These are phyloP conservation scores for Acromyrmex heyeri DNA, from an alignment of 1,140 invertebrate species.

Conservation along the genomic window DNA sequence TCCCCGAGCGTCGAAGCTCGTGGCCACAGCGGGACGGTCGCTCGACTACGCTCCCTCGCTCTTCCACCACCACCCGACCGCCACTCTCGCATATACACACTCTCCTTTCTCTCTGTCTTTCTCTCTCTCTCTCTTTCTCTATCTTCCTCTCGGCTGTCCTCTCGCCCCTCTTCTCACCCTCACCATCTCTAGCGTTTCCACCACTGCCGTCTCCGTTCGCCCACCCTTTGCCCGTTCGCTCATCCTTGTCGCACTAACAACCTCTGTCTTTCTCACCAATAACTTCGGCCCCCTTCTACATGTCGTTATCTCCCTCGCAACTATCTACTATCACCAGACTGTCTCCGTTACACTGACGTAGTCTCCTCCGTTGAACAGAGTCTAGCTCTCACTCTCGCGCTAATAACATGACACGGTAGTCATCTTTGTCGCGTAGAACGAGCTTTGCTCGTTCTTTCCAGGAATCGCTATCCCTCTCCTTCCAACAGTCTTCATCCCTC, in stretches of 20 bases:
- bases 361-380: not conserved
- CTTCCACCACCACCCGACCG: slow-evolving; percentile 75
- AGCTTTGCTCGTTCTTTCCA: slow-evolving; percentile 42
- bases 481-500: slow-evolving; percentile 17
- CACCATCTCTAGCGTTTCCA: slow-evolving; percentile 16
- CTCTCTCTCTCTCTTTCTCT: slow-evolving; percentile 25
- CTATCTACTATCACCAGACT: not conserved
- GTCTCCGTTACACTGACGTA: slow-evolving; percentile 44
- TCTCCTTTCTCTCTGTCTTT: slow-evolving; percentile 16
- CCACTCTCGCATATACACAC: slow-evolving; percentile 48
- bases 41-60: slow-evolving; percentile 84
- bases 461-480: slow-evolving; percentile 26
- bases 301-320: slow-evolving; percentile 34
- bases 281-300: slow-evolving; percentile 18
- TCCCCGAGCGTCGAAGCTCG: slow-evolving; percentile 85
- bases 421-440: not conserved
- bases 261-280: not conserved
- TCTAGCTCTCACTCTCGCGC: not conserved
- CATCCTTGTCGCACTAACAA: slow-evolving; percentile 22
- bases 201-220: slow-evolving; percentile 27
- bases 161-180: slow-evolving; percentile 25
- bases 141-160: slow-evolving; percentile 6
- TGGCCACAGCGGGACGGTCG: slow-evolving; percentile 85
- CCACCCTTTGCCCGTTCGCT: slow-evolving; percentile 26
- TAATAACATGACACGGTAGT: not conserved